A percentile compares a stretch with the other conserved stretches of the same genome.
phyloP scores from a whole-genome alignment of 35 echinoderm and acorn worm species.

The Ophiothrix spiculata region DNA sequence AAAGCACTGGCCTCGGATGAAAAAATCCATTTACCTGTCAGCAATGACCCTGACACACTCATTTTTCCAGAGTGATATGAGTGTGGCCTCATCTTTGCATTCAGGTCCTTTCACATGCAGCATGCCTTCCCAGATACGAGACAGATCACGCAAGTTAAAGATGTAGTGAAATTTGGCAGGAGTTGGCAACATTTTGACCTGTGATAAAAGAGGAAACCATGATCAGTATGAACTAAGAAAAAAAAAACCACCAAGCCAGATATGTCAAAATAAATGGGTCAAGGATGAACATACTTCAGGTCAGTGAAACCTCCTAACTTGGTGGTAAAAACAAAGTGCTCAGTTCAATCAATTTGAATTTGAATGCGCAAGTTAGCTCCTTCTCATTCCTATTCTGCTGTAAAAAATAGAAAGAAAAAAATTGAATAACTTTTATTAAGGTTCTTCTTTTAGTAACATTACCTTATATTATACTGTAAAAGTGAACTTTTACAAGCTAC shows the following conservation, averaged over 20 bases:
- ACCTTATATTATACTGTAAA: no score
- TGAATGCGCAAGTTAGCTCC: neutral
- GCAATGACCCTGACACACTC: conserved; percentile 96
- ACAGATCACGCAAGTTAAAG: conserved; percentile 86
- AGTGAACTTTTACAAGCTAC: no score
- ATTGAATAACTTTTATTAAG: no score
- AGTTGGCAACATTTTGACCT: conserved; percentile 97
- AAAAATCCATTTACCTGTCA: conserved; percentile 91
- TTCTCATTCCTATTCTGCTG: no score
- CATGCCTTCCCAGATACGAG: conserved; percentile 96
- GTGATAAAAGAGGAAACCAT: neutral
- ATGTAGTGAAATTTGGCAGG: conserved; percentile 99
- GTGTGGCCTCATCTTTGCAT: conserved; percentile 58
- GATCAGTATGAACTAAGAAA: neutral
- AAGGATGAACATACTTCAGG: neutral
- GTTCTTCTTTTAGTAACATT: no score
- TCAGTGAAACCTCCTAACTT: neutral
- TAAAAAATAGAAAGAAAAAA: no score
- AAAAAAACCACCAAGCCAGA: neutral
- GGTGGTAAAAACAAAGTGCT: neutral
- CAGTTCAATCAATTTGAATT: neutral
- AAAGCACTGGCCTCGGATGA: no score
- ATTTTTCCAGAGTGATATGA: conserved; percentile 85
- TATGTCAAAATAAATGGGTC: neutral
- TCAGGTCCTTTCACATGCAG: conserved; percentile 78